Conservation (phyloP, 2,113 vertebrate species). For the Melanerpes aurifrons region DNA sequence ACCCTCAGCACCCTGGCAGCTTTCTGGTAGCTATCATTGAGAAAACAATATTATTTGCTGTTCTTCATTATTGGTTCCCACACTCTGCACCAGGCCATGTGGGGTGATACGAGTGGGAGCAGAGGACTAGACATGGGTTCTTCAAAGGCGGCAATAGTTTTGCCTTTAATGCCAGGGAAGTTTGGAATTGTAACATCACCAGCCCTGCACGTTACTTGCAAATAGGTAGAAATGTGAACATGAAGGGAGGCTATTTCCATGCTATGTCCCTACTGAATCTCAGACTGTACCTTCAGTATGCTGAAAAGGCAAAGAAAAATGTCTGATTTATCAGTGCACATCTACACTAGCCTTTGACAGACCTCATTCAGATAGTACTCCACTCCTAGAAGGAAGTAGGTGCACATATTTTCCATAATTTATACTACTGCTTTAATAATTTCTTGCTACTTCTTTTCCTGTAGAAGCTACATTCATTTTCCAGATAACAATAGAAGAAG, state of each 20-base stretch:
- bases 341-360: neutral
- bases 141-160: neutral
- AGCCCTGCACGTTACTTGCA: neutral
- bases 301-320: neutral
- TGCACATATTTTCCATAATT: neutral
- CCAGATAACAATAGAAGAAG: neutral
- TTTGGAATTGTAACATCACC: neutral
- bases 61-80: neutral
- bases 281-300: neutral
- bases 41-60: neutral
- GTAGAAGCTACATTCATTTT: neutral
- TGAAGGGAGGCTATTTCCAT: neutral
- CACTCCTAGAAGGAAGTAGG: neutral
- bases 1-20: neutral
- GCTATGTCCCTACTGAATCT: neutral
- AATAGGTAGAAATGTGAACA: neutral
- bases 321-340: neutral
- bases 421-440: neutral
- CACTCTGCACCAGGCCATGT: neutral
- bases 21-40: neutral
- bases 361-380: neutral
- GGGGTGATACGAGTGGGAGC: fast-evolving
- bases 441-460: neutral
- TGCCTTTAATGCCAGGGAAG: neutral
- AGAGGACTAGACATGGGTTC: neutral